These are phyloP conservation scores for Meleagris gallopavo DNA, from an alignment of 2,113 vertebrate genomes.

Conservation along the genomic window DNA sequence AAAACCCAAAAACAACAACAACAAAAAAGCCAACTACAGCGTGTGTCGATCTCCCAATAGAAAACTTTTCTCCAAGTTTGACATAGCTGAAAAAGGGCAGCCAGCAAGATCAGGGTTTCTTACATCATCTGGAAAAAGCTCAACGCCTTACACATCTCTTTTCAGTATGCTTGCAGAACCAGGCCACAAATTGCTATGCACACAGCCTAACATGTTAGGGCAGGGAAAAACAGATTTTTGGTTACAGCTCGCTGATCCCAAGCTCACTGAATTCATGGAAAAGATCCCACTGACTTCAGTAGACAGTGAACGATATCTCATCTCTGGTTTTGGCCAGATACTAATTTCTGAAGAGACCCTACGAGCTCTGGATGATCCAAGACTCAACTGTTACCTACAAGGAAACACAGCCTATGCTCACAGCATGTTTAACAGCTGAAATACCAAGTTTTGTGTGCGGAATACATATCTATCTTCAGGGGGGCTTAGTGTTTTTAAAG, in stretches of 20 bases:
- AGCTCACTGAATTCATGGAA: background rate
- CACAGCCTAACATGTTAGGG: background rate
- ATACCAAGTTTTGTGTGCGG: background rate
- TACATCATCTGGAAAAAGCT: conserved; percentile 50
- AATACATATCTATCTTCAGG: background rate
- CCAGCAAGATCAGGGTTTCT: conserved; percentile 6
- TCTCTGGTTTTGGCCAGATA: background rate
- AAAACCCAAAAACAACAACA: background rate
- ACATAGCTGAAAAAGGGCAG: conserved; percentile 34
- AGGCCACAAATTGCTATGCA: background rate
- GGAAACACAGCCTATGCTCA: background rate
- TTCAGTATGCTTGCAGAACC: background rate
- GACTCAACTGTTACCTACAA: background rate
- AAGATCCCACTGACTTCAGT: background rate
- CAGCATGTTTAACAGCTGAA: background rate
- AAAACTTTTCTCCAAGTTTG: background rate
- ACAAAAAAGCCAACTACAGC: background rate
- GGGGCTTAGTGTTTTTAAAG: background rate
- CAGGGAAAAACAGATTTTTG: background rate
- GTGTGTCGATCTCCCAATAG: background rate
- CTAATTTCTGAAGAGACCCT: background rate
- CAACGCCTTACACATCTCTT: background rate
- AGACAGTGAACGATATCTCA: background rate
- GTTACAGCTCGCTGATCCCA: background rate
- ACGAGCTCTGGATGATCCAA: background rate